These are phyloP conservation scores for Lynx canadensis DNA, from an alignment of 2,113 vertebrate species.

Conservation along the genomic window DNA sequence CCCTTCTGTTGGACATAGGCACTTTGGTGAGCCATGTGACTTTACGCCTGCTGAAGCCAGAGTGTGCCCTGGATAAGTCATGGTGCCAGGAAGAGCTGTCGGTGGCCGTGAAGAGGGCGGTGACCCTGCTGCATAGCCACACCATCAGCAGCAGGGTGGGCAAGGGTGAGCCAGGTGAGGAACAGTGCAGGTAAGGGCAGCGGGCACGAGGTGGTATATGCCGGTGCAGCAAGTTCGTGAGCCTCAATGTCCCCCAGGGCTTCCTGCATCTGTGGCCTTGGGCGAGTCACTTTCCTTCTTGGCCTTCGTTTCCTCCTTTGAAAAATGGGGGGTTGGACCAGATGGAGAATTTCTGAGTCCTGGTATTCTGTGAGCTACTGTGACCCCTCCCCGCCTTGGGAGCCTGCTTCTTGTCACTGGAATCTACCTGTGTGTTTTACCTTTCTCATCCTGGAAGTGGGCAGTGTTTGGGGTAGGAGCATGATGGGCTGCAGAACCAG, in stretches of 20 bases:
- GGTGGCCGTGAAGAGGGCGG: conserved; percentile 89
- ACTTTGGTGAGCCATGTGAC: conserved; percentile 94
- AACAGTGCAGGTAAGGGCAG: not conserved
- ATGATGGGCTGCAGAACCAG: not conserved
- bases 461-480: not conserved
- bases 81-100: conserved; percentile 95
- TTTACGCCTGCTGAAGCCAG: conserved; percentile 94
- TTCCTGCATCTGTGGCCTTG: not conserved
- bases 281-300: not conserved
- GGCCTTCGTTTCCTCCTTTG: not conserved
- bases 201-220: fast-evolving
- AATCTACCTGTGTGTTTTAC: not conserved
- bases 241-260: fast-evolving
- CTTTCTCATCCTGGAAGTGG: not conserved
- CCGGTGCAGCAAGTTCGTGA: not conserved
- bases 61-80: conserved; percentile 92
- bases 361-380: not conserved
- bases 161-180: conserved; percentile 87
- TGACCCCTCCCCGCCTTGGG: not conserved
- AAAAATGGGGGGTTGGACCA: not conserved
- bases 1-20: conserved; percentile 83
- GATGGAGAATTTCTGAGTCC: not conserved
- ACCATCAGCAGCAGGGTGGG: conserved; percentile 88
- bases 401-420: not conserved
- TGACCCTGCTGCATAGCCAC: conserved; percentile 90